These are phyloP conservation scores for Silurus meridionalis DNA, from an alignment of 2,113 vertebrate genomes.

Conservation along the genomic window DNA sequence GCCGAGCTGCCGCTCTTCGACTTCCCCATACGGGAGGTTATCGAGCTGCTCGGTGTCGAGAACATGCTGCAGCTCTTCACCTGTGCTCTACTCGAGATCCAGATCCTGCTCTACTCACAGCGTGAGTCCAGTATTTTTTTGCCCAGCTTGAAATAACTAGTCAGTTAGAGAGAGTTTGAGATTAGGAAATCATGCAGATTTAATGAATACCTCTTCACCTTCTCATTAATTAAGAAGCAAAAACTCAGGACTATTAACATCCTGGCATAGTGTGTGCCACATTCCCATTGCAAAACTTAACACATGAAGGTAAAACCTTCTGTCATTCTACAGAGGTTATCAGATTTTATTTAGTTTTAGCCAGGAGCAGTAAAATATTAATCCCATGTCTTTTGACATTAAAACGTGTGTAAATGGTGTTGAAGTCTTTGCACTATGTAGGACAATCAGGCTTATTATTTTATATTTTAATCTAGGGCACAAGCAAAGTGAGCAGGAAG, in stretches of 20 bases:
- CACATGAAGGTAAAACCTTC: not conserved
- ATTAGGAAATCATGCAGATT: not conserved
- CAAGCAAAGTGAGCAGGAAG: not conserved
- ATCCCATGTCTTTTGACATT: too few species aligned
- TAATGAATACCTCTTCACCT: not conserved
- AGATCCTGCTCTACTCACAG: constrained; percentile 97
- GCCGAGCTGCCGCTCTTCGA: constrained; percentile 93
- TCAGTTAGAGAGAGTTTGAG: too few species aligned
- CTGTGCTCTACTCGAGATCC: constrained; percentile 95
- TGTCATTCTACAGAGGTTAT: not conserved
- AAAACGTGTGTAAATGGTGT: too few species aligned
- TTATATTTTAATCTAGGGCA: not conserved
- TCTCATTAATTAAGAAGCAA: not conserved
- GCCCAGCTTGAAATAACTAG: not conserved
- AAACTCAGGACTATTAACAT: not conserved
- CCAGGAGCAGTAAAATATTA: not conserved
- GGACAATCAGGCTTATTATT: not conserved
- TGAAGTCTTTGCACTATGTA: not conserved
- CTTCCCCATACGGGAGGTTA: constrained; percentile 88
- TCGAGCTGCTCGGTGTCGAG: constrained; percentile 93
- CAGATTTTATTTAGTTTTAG: not conserved
- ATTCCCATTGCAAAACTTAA: not conserved
- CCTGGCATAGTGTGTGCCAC: not conserved
- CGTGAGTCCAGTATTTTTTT: constrained; percentile 79
- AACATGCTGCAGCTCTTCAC: constrained; percentile 97